Conservation (phyloP, 2,797 vertebrate genomes). For the Botia almorhae region DNA sequence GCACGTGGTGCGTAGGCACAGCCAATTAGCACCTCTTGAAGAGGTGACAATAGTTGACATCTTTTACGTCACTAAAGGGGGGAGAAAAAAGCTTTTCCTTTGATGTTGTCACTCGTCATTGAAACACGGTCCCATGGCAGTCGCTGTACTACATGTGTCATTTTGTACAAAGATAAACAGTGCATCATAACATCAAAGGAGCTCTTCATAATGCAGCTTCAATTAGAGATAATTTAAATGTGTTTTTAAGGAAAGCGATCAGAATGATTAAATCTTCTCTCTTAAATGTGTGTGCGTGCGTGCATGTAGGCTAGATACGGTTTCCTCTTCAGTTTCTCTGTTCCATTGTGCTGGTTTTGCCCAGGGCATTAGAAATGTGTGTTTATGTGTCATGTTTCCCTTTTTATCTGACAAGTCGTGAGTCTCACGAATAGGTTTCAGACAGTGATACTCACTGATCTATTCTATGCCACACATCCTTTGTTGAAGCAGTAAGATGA, state of each 20-base stretch:
- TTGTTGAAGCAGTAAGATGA: conserved; percentile 62
- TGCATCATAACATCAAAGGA: conserved; percentile 46
- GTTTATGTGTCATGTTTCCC: conserved; percentile 54
- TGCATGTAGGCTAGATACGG: conserved; percentile 10
- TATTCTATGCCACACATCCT: conserved; percentile 55
- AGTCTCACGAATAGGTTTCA: conserved; percentile 69
- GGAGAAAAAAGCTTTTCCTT: conserved; percentile 46
- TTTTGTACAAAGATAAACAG: conserved; percentile 51
- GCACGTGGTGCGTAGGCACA: not conserved
- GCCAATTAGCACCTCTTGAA: conserved; percentile 38
- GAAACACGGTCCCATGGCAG: not conserved
- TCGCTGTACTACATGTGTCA: conserved; percentile 37
- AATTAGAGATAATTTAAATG: conserved; percentile 37
- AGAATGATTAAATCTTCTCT: no score
- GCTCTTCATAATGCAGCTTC: conserved; percentile 42
- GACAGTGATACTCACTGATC: conserved; percentile 57
- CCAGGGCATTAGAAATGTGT: conserved; percentile 58
- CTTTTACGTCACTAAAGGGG: conserved; percentile 15
- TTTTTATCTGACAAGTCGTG: conserved; percentile 62
- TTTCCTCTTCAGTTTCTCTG: conserved; percentile 45
- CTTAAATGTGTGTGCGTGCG: conserved; percentile 50
- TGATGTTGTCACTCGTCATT: conserved; percentile 40
- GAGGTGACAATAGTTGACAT: not conserved
- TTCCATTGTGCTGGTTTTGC: conserved; percentile 53
- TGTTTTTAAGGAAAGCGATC: conserved; percentile 49